Percentiles rank a stretch among this genome's conserved stretches.
These are phyloP conservation scores for Drosophila nigrodunni DNA, from an alignment of 1,140 invertebrate species.

Conservation along the genomic window DNA sequence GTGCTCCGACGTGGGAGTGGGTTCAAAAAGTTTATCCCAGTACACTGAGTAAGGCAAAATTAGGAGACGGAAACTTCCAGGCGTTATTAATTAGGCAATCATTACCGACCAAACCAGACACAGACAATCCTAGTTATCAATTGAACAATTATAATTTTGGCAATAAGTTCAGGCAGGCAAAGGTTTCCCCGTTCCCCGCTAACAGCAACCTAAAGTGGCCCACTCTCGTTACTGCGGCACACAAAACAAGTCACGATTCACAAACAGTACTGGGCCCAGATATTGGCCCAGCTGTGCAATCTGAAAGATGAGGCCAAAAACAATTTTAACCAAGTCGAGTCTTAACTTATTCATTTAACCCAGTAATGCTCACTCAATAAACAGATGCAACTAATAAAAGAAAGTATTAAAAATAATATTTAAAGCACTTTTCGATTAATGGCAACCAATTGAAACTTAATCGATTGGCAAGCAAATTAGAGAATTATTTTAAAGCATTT, in stretches of 20 bases:
- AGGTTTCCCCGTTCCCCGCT: conserved; percentile 33
- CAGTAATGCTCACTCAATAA: conserved; percentile 50
- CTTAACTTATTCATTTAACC: conserved; percentile 72
- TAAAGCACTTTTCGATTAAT: conserved; percentile 25
- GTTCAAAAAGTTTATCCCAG: conserved; percentile 35
- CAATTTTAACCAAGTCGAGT: conserved; percentile 31
- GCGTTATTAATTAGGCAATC: conserved; percentile 71
- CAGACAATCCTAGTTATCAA: conserved; percentile 60
- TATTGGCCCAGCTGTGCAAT: conserved; percentile 47
- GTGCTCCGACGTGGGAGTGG: conserved; percentile 41
- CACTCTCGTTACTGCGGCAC: conserved; percentile 56
- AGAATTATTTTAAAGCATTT: conserved; percentile 17
- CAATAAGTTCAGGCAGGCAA: conserved; percentile 27
- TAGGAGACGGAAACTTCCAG: conserved; percentile 63
- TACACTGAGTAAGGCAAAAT: conserved; percentile 31
- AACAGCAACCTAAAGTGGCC: conserved; percentile 3
- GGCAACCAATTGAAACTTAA: conserved; percentile 16
- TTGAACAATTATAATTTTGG: conserved; percentile 70
- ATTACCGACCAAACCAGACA: conserved; percentile 32
- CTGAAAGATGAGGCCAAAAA: conserved; percentile 58
- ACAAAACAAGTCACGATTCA: conserved; percentile 73
- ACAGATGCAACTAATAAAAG: conserved; percentile 12
- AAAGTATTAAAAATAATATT: conserved; percentile 13
- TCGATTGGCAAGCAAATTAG: not conserved
- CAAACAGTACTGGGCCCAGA: conserved; percentile 21